Evolutionary conservation across 2,888 invertebrate species (phyloP), one percentile per base, ranked within the genome.

Genomic region (Trissoscelio sp.): DNA sequence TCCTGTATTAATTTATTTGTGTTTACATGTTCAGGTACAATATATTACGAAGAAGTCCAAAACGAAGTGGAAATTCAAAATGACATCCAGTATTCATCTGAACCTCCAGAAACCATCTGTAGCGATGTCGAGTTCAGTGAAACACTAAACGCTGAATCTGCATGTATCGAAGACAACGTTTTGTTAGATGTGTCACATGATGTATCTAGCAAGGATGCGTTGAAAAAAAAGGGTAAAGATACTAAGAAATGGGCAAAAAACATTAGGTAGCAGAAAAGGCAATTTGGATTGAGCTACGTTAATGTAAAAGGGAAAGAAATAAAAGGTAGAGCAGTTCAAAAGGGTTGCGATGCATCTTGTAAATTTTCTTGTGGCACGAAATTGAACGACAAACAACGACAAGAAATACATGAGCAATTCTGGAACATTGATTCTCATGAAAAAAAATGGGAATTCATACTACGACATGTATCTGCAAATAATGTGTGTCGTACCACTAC

Each of bases 371-470:
- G 67, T 18, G 24, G 16, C 0, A 39, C 12, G 6, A 67, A 67
- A 28, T 28, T 69, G n/a, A 31, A 24, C 7, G 31, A 69, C 4
- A 1, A 39, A 3, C 11, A 57, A n/a, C 14, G 57, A 44, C 4
- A 31, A 11, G 20, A 44, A 37, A 18, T 57, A 11, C 7, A 18
- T 16, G 37, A 60, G 22, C 48, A 58, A 28, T 72, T 58, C 48
- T 72, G 60, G 70, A 48, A 14, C 37, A 58, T 60, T 37, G 24
- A 22, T 14, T 39, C 3, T 6, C 24, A 24, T 6, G 24, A 24
- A 24, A 24, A 24, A 48, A 72, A 72, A 34, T 72, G 58, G 70
- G 34, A 72, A 12, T 72, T 60, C 14, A 24, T 72, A 18, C 14
- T 48, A 14, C 22, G 72, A 6, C 72, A 24, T 20, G 37, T 72